Conservation (phyloP, 2,113 vertebrate species). For the Nothobranchius furzeri region DNA sequence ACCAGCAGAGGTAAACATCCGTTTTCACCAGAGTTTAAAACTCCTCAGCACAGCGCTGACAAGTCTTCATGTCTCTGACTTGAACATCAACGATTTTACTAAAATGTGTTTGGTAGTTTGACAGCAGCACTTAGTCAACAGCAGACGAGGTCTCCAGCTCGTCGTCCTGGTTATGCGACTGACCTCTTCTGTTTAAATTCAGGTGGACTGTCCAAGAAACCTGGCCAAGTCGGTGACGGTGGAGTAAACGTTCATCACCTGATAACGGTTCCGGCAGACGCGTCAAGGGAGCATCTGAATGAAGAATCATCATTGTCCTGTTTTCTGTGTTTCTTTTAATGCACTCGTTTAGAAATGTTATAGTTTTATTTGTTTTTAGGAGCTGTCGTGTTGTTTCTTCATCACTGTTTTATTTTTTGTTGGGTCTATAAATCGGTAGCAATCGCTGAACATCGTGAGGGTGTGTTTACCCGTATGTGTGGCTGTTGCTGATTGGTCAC, state of each 20-base stretch:
- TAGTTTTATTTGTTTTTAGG: conserved; percentile 44
- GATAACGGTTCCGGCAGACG: conserved; percentile 20
- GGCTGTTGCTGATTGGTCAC: conserved; percentile 24
- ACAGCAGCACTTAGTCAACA: conserved; percentile 7
- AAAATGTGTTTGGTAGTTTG: neutral
- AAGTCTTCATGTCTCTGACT: conserved; percentile 24
- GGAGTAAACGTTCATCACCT: conserved; percentile 78
- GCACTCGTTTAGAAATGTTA: conserved; percentile 35
- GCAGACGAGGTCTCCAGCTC: neutral
- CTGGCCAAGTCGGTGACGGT: conserved; percentile 98
- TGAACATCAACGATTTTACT: conserved; percentile 10
- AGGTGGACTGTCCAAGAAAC: conserved; percentile 99
- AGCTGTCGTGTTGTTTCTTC: conserved; percentile 18
- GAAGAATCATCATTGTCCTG: conserved; percentile 18
- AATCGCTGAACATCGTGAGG: neutral
- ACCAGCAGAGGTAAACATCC: conserved; percentile 26
- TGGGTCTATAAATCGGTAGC: conserved; percentile 2
- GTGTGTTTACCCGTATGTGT: neutral
- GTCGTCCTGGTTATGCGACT: neutral
- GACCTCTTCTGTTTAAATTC: conserved; percentile 40
- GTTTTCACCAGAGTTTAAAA: conserved; percentile 6
- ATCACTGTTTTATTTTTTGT: neutral
- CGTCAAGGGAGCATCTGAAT: conserved; percentile 13
- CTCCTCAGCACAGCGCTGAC: neutral
- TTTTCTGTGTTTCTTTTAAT: conserved; percentile 35